Evolutionary conservation across 2,113 vertebrate genomes (phyloP).

Genomic region (Microcebus jonahi): DNA sequence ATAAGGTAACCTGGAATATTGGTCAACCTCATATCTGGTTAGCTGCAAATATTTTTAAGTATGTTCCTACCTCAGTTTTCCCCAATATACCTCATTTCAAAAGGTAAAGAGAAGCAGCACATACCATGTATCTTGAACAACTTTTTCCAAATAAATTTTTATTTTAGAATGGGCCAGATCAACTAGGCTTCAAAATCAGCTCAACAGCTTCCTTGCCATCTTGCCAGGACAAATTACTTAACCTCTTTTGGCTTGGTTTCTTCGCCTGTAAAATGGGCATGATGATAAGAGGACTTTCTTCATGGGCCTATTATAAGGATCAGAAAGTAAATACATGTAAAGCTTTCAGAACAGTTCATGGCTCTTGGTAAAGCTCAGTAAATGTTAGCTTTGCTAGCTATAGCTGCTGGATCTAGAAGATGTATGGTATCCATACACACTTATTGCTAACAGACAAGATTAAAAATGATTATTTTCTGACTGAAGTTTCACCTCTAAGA

Average conservation of each 20-base stretch:
- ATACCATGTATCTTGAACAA: neutral
- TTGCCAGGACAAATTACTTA: neutral
- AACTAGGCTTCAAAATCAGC: neutral
- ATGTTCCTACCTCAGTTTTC: neutral
- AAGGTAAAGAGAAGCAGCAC: neutral
- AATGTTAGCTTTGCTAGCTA: neutral
- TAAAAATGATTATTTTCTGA: conserved; percentile 2
- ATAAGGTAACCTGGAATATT: neutral
- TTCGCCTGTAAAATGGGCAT: neutral
- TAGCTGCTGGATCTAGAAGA: neutral
- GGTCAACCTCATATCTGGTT: neutral
- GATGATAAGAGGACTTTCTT: neutral
- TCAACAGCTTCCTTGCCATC: neutral
- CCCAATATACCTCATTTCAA: neutral
- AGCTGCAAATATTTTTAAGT: neutral
- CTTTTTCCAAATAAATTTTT: neutral
- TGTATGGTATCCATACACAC: neutral
- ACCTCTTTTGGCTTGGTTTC: neutral
- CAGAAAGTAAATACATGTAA: neutral
- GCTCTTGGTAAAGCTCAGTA: neutral
- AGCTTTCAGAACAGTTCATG: neutral
- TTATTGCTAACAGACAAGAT: neutral
- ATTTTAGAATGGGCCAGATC: neutral
- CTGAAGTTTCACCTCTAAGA: neutral
- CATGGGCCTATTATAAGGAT: neutral